These are phyloP conservation scores for Antennarius maculatus DNA, from an alignment of 2,797 vertebrate genomes.

Conservation along the genomic window DNA sequence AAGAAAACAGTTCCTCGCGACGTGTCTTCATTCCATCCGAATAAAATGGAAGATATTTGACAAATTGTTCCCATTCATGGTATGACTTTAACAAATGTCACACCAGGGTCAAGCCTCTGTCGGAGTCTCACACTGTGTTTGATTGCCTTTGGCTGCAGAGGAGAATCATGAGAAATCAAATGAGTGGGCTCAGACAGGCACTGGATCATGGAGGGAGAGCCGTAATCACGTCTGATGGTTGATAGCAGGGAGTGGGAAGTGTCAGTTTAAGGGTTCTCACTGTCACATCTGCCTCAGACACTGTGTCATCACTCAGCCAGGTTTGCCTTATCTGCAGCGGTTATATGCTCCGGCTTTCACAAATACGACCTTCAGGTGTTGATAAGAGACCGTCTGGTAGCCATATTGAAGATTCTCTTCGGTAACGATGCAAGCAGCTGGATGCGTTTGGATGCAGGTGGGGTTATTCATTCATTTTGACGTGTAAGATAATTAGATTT, in stretches of 20 bases:
- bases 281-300: conserved; percentile 41
- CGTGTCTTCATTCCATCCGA: conserved; percentile 30
- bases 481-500: no score
- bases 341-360: conserved; percentile 2
- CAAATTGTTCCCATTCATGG: conserved; percentile 21
- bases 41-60: conserved; percentile 44
- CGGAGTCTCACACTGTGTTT: conserved; percentile 42
- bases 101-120: conserved; percentile 40
- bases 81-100: conserved; percentile 45
- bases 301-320: conserved; percentile 39
- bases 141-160: conserved; percentile 38
- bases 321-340: conserved; percentile 5
- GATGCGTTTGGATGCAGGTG: neutral
- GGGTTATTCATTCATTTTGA: neutral
- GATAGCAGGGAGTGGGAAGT: conserved; percentile 43
- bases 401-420: conserved; percentile 12
- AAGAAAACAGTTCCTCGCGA: conserved; percentile 9
- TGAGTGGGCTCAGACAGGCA: conserved; percentile 38
- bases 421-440: conserved; percentile 30
- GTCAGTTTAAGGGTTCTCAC: conserved; percentile 39
- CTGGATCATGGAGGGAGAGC: conserved; percentile 43
- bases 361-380: conserved; percentile 32
- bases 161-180: conserved; percentile 47
- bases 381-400: conserved; percentile 24
- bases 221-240: conserved; percentile 64